phyloP scores from a whole-genome alignment of 2,797 vertebrate species.

The Acrossocheilus fasciatus region DNA sequence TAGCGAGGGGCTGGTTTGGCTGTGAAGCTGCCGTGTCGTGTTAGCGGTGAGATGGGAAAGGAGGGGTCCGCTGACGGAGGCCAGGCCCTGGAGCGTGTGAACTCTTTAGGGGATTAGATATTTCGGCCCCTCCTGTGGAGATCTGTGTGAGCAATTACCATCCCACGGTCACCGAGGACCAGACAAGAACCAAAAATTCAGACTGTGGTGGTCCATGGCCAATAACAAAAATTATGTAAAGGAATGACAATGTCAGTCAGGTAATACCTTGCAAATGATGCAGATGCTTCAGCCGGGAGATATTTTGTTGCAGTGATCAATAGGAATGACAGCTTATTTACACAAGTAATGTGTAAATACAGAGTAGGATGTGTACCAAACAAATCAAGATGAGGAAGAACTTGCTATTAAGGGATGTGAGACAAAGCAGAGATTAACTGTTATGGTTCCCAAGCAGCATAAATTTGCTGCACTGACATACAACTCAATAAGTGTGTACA shows the following conservation, averaged over 20 bases:
- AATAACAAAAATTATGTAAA: neutral
- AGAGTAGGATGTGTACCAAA: neutral
- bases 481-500: neutral
- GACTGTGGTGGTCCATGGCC: neutral
- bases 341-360: neutral
- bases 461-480: neutral
- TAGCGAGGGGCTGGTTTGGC: conserved; percentile 2
- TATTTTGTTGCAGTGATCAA: neutral
- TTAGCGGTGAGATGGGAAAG: conserved; percentile 53
- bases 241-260: neutral
- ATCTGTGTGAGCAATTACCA: conserved; percentile 52
- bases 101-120: conserved; percentile 59
- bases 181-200: neutral
- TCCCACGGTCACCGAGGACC: conserved; percentile 25
- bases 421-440: neutral
- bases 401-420: neutral
- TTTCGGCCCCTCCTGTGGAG: conserved; percentile 53
- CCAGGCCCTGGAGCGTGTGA: conserved; percentile 53
- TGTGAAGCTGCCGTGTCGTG: conserved; percentile 52
- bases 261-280: neutral
- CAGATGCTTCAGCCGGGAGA: neutral
- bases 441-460: neutral
- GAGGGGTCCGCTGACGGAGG: conserved; percentile 43
- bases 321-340: neutral
- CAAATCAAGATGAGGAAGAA: neutral